These are phyloP conservation scores for Mercenaria mercenaria DNA, from an alignment of 1,140 invertebrate species.

Conservation along the genomic window DNA sequence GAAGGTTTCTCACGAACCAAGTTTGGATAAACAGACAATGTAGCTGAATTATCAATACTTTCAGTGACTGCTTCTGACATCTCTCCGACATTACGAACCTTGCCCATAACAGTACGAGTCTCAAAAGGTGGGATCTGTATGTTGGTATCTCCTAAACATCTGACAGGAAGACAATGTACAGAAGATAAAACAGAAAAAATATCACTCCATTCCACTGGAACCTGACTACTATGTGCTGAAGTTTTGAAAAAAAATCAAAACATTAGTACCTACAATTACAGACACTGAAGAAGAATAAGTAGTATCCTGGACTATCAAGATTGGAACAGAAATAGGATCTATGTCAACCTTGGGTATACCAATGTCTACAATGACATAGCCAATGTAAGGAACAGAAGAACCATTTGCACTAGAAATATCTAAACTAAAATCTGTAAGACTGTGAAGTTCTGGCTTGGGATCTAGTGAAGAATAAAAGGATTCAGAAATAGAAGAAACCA, in stretches of 20 bases:
- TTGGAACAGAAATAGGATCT: constrained; percentile 11
- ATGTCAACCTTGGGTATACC: neutral
- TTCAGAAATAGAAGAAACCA: constrained; percentile 44
- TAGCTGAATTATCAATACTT: neutral
- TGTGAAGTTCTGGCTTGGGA: neutral
- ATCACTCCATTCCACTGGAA: neutral
- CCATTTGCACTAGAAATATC: constrained; percentile 42
- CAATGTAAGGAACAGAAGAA: constrained; percentile 42
- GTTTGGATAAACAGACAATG: neutral
- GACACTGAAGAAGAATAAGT: constrained; percentile 5
- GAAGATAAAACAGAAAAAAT: neutral
- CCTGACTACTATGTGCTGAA: neutral
- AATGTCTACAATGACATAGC: constrained; percentile 33
- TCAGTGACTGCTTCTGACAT: neutral
- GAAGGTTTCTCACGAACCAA: neutral
- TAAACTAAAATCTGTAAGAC: constrained; percentile 47
- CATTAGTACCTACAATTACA: constrained; percentile 62
- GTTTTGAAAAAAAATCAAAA: neutral
- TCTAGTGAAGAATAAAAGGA: constrained; percentile 13
- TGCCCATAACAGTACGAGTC: neutral
- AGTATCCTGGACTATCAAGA: constrained; percentile 43
- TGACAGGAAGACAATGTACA: neutral
- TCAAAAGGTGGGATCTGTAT: neutral
- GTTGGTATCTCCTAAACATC: neutral
- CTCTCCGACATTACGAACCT: neutral